Percentiles rank a stretch among this genome's conserved stretches.
Evolutionary conservation across 1,140 invertebrate species (phyloP).

Genomic region (Campoletis sonorensis): DNA sequence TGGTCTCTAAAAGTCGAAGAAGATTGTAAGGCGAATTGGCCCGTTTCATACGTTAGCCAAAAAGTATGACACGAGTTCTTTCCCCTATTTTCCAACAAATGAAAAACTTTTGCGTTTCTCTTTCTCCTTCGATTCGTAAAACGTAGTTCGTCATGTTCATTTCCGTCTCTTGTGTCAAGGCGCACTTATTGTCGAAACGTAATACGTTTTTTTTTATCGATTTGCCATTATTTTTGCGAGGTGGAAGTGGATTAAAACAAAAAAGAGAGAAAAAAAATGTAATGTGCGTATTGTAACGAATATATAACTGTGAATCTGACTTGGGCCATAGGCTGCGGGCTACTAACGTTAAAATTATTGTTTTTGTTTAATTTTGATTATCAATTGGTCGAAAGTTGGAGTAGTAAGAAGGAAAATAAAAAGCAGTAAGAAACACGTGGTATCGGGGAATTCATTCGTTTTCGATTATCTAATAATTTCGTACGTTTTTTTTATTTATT

Average conservation of each 20-base stretch:
- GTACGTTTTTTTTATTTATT: slow-evolving; percentile 8
- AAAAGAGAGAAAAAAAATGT: background rate
- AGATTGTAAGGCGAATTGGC: slow-evolving; percentile 10
- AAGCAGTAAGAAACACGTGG: background rate
- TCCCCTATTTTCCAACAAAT: slow-evolving; percentile 19
- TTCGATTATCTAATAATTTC: slow-evolving; percentile 30
- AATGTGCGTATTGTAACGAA: background rate
- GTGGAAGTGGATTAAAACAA: background rate
- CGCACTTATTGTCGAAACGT: background rate
- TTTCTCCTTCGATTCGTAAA: background rate
- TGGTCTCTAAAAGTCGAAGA: background rate
- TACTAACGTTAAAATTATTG: background rate
- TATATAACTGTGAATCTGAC: background rate
- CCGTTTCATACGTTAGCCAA: background rate
- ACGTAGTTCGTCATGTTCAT: background rate
- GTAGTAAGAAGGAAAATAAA: background rate
- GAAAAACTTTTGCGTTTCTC: slow-evolving; percentile 30
- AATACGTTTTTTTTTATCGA: slow-evolving; percentile 13
- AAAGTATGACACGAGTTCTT: slow-evolving; percentile 21
- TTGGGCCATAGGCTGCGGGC: slow-evolving; percentile 7
- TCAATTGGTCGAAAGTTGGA: slow-evolving; percentile 16
- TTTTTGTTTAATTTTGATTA: slow-evolving; percentile 19
- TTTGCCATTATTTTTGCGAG: background rate
- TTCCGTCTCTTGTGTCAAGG: background rate
- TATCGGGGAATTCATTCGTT: background rate